phyloP scores from a whole-genome alignment of 1,140 invertebrate species.

The Cydia amplana region DNA sequence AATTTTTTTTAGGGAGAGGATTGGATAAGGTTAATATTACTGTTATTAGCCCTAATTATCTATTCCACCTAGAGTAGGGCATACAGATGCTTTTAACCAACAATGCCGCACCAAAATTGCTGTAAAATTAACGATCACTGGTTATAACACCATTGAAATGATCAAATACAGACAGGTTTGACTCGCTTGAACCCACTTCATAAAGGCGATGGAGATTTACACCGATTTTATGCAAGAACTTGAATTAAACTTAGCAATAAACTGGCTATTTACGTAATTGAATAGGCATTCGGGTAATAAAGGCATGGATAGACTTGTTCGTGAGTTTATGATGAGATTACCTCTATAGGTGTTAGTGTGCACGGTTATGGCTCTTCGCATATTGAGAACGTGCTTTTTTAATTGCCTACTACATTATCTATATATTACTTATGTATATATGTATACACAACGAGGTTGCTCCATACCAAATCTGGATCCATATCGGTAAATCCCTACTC shows the following conservation, averaged over 20 bases:
- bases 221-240: slow-evolving; percentile 23
- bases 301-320: not conserved
- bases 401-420: too few species aligned
- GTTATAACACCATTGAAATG: slow-evolving; percentile 18
- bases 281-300: slow-evolving; percentile 10
- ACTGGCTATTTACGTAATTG: slow-evolving; percentile 26
- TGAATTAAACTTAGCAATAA: slow-evolving; percentile 26
- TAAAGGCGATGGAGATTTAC: slow-evolving; percentile 25
- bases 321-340: slow-evolving; percentile 2
- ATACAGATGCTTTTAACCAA: too few species aligned
- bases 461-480: too few species aligned
- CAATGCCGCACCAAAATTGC: too few species aligned
- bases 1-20: too few species aligned
- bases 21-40: too few species aligned
- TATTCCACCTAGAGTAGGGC: too few species aligned
- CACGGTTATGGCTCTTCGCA: not conserved
- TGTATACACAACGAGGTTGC: too few species aligned
- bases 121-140: too few species aligned
- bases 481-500: too few species aligned
- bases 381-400: not conserved
- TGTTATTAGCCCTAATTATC: too few species aligned
- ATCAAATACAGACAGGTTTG: slow-evolving; percentile 4
- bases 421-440: too few species aligned
- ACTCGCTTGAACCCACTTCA: slow-evolving; percentile 24
- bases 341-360: not conserved